Evolutionary conservation across 2,888 invertebrate genomes (phyloP), one percentile per base, ranked within the genome.

Genomic region (Drosophila percnosoma): DNA sequence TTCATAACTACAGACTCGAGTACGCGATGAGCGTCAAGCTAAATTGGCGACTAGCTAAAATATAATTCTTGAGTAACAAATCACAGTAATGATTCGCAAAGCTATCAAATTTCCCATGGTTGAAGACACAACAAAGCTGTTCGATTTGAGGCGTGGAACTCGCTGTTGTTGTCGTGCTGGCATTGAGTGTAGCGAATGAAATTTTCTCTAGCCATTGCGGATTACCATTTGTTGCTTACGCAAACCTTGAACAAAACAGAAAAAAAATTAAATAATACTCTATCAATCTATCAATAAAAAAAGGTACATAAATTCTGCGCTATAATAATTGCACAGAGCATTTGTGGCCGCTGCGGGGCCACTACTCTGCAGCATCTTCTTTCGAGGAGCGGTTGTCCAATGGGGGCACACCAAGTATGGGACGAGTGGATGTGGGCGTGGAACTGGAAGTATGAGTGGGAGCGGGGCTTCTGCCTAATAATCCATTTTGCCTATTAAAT

Each of bases 401-500:
- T 45, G 45, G 45, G 24, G 24, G 24, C 45, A 24, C 24, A 45
- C 15, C 15, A 24, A 15, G 45, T 15, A 8, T 45, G 45, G 45
- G 8, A 15, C 60, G 36, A 4, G 18, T 11, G 51, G 40, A 34
- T 21, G 29, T 27, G 18, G 58, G 4, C 0, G 57, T 24, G 42
- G 13, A 11, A 11, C 13, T 34, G 34, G 34, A 13, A 13, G 34
- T 34, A 2, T 21, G 7, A 42, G 40, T 42, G 38, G 58, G 7
- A 5, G 62, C 21, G 34, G 8, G 8, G 34, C 8, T 27, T 33
- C 63, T 71, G 80, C 31, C 59, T 65, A 78, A 65, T 85, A 82
- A 85, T 76, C 86, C 62, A 82, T 82, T 85, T 85, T 85, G 73
- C 59, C 71, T 64, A 66, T 73, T 55, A 62, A 82, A 80, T 70